These are phyloP conservation scores for Scaptomyza cyrtandrae DNA, from an alignment of 2,888 invertebrate genomes.

Conservation along the genomic window DNA sequence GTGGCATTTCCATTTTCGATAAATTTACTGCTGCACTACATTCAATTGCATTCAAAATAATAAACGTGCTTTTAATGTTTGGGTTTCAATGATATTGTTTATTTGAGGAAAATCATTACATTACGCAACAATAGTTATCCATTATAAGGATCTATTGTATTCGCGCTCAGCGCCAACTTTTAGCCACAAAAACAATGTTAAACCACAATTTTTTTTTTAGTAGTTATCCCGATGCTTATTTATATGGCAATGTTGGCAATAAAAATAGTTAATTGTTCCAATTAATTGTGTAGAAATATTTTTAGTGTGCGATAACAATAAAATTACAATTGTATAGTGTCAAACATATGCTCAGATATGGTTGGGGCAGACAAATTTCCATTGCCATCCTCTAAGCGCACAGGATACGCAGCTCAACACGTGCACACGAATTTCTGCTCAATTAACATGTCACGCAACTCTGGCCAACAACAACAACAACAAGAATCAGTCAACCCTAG, in stretches of 20 bases:
- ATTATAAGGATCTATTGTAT: no score
- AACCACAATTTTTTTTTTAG: no score
- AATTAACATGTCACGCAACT: conserved; percentile 56
- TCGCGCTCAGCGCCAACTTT: neutral
- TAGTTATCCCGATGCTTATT: conserved; percentile 21
- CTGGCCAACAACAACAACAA: neutral
- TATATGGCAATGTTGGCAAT: conserved; percentile 38
- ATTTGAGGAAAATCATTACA: neutral
- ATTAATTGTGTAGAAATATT: conserved; percentile 68
- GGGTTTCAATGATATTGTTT: neutral
- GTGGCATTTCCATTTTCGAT: conserved; percentile 17
- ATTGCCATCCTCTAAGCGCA: neutral
- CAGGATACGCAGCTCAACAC: conserved; percentile 53
- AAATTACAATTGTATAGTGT: conserved; percentile 35
- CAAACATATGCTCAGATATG: conserved; percentile 57
- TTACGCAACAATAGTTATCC: neutral
- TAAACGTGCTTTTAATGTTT: neutral
- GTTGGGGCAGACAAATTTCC: conserved; percentile 26
- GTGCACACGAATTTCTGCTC: conserved; percentile 39
- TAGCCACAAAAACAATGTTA: neutral
- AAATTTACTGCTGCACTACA: conserved; percentile 7
- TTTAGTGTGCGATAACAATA: conserved; percentile 46
- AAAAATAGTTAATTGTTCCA: conserved; percentile 56
- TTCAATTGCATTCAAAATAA: conserved; percentile 4
- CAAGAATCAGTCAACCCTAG: neutral